phyloP scores from a whole-genome alignment of 2,797 vertebrate species.

The Gadopsis marmoratus region DNA sequence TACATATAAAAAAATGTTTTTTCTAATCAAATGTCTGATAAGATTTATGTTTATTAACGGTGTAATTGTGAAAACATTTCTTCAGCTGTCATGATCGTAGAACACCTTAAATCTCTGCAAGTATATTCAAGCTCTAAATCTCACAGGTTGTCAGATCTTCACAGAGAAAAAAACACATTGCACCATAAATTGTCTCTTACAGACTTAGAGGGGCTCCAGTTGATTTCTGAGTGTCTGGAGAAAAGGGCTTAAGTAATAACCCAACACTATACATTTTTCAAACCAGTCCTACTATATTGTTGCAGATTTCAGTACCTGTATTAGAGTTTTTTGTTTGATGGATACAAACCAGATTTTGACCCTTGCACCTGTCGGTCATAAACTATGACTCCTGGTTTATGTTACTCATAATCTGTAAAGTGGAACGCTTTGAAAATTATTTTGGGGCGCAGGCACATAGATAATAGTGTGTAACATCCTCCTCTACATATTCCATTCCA shows the following conservation, averaged over 20 bases:
- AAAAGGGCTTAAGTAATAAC: slow-evolving; percentile 58
- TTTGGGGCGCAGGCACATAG: slow-evolving; percentile 43
- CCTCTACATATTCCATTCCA: slow-evolving; percentile 63
- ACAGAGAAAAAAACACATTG: slow-evolving; percentile 64
- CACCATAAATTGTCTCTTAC: slow-evolving; percentile 71
- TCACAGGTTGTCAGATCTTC: slow-evolving; percentile 64
- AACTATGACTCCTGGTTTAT: slow-evolving; percentile 76
- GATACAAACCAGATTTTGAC: slow-evolving; percentile 82
- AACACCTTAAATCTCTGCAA: slow-evolving; percentile 70
- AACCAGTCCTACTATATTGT: slow-evolving; percentile 52
- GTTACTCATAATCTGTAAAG: slow-evolving; percentile 72
- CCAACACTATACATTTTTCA: slow-evolving; percentile 65
- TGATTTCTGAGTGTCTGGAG: slow-evolving; percentile 71
- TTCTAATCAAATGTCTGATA: not conserved
- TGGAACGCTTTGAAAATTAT: slow-evolving; percentile 66
- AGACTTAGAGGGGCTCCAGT: slow-evolving; percentile 54
- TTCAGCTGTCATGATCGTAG: slow-evolving; percentile 66
- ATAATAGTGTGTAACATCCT: slow-evolving; percentile 60
- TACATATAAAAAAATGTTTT: slow-evolving; percentile 5
- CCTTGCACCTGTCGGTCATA: slow-evolving; percentile 76
- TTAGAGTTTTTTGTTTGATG: slow-evolving; percentile 62
- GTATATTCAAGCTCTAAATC: slow-evolving; percentile 71
- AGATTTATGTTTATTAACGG: slow-evolving; percentile 64
- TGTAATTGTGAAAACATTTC: slow-evolving; percentile 65
- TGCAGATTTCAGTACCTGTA: slow-evolving; percentile 57